A percentile compares a stretch with the other conserved stretches of the same genome.
Evolutionary conservation across 2,797 vertebrate species (phyloP).

Genomic region (Dermochelys coriacea): DNA sequence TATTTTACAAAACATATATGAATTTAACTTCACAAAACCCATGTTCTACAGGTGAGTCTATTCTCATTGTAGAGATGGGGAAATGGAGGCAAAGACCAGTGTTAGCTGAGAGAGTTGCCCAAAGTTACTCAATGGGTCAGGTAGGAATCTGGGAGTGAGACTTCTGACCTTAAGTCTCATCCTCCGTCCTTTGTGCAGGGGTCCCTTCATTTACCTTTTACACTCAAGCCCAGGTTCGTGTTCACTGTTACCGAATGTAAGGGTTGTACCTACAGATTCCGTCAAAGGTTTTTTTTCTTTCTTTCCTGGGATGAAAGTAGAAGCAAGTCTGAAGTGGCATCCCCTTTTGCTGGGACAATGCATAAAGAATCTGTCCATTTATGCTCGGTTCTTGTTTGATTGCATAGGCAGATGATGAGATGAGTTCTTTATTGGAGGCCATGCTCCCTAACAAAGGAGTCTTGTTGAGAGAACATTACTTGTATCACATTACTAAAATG

Average conservation of each 20-base stretch:
- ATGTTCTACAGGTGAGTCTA: background rate
- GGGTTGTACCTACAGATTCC: background rate
- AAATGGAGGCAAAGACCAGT: background rate
- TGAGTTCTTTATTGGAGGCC: background rate
- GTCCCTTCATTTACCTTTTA: background rate
- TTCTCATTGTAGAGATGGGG: background rate
- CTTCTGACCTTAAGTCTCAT: background rate
- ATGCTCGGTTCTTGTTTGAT: background rate
- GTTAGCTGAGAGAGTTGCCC: background rate
- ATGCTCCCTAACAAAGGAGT: background rate
- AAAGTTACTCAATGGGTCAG: fast-evolving
- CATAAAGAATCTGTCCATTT: background rate
- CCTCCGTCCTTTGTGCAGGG: fast-evolving
- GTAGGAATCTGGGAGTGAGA: background rate
- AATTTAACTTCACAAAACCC: fast-evolving
- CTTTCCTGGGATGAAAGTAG: background rate
- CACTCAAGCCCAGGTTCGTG: background rate
- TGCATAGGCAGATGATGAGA: background rate
- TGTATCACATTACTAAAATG: slow-evolving; percentile 10
- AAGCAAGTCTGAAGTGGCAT: background rate
- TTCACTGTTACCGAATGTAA: background rate
- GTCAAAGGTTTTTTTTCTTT: background rate
- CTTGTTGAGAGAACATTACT: background rate
- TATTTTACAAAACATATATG: background rate
- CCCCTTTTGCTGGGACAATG: background rate